A percentile compares a stretch with the other conserved stretches of the same genome.
phyloP scores from a whole-genome alignment of 2,888 invertebrate genomes.

The Theretra japonica region DNA sequence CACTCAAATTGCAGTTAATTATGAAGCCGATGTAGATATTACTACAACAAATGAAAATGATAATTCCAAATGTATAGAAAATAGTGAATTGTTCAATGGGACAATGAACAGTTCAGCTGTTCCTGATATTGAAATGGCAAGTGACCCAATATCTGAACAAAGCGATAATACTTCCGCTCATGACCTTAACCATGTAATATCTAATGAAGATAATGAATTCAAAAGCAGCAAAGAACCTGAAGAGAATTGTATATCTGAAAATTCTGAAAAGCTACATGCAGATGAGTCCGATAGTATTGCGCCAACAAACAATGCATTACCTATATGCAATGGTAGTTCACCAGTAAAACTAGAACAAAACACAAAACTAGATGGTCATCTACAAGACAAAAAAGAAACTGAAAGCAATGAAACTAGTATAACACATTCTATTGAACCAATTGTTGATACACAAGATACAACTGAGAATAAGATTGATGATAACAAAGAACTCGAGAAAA shows the following conservation, averaged over 20 bases:
- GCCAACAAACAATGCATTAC: not conserved
- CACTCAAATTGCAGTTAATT: conserved; percentile 75
- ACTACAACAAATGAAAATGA: conserved; percentile 18
- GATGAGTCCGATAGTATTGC: not conserved
- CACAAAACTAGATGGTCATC: not conserved
- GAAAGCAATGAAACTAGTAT: not conserved
- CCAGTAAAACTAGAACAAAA: not conserved
- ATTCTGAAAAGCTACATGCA: not conserved
- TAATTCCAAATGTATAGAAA: conserved; percentile 10
- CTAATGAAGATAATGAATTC: conserved; percentile 24
- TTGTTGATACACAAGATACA: not conserved
- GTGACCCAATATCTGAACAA: conserved; percentile 32
- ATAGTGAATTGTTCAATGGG: conserved; percentile 27
- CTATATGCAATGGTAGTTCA: not conserved
- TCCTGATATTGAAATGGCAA: conserved; percentile 39
- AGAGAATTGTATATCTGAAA: conserved; percentile 28
- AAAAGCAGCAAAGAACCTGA: conserved; percentile 26
- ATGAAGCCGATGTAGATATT: conserved; percentile 59
- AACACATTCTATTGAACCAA: not conserved
- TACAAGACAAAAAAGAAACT: not conserved
- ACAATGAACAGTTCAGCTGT: conserved; percentile 25
- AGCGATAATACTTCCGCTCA: conserved; percentile 20
- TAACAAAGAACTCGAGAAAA: not conserved
- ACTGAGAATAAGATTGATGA: not conserved
- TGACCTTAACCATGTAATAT: conserved; percentile 14